Conservation (phyloP, 2,888 invertebrate species). For the Philonicus albiceps region DNA sequence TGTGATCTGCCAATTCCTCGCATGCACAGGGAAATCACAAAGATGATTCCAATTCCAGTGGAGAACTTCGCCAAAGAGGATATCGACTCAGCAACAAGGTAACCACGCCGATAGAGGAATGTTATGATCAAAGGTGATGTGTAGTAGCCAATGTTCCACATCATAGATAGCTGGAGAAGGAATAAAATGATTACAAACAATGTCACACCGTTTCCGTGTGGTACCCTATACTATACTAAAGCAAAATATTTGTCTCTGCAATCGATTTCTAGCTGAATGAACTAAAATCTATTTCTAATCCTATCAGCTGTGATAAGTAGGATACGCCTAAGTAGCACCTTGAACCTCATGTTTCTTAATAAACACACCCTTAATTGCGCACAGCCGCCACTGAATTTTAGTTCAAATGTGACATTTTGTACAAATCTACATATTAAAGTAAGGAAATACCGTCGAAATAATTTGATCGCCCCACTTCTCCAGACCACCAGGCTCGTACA, state of each 20-base stretch:
- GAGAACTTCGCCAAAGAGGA: slow-evolving; percentile 69
- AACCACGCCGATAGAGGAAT: slow-evolving; percentile 74
- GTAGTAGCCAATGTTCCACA: slow-evolving; percentile 76
- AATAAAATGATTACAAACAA: background rate
- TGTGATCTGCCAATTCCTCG: slow-evolving; percentile 74
- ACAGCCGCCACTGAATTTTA: background rate
- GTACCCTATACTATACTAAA: background rate
- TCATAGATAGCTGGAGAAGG: slow-evolving; percentile 67
- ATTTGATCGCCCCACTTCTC: slow-evolving; percentile 80
- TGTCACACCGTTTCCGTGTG: background rate
- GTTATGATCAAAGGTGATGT: slow-evolving; percentile 78
- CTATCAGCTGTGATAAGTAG: background rate
- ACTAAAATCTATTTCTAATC: background rate
- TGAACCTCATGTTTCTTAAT: background rate
- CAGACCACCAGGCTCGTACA: slow-evolving; percentile 72
- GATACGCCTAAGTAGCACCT: background rate
- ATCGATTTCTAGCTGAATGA: background rate
- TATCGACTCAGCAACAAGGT: slow-evolving; percentile 68
- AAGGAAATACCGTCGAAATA: slow-evolving; percentile 64
- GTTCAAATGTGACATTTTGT: background rate
- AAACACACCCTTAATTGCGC: background rate
- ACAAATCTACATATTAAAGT: background rate
- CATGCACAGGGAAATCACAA: slow-evolving; percentile 72
- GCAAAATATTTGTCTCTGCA: background rate
- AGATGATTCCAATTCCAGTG: slow-evolving; percentile 72